Evolutionary conservation across 2,113 vertebrate species (phyloP).

Genomic region (Psittacara wagleri): DNA sequence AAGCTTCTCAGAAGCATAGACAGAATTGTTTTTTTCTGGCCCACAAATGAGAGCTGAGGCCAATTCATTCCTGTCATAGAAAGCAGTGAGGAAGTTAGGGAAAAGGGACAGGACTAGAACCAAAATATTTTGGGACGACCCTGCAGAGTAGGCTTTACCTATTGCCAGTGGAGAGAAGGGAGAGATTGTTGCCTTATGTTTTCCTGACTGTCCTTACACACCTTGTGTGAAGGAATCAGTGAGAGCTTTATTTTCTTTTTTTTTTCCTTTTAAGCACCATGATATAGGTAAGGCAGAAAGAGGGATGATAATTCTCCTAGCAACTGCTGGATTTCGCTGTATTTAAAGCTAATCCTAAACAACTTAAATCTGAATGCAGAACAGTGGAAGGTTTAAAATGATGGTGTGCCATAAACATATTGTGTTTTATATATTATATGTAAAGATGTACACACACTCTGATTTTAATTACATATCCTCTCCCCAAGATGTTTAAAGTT

Average conservation of each 20-base stretch:
- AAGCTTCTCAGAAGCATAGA: not conserved
- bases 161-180: not conserved
- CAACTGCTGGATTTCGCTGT: not conserved
- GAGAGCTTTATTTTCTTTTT: not conserved
- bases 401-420: not conserved
- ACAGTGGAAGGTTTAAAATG: not conserved
- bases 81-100: not conserved
- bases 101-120: not conserved
- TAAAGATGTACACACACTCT: fast-evolving
- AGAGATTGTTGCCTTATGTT: not conserved
- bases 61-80: not conserved
- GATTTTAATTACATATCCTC: not conserved
- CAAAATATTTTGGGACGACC: not conserved
- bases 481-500: fast-evolving
- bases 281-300: not conserved
- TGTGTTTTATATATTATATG: not conserved
- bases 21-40: not conserved
- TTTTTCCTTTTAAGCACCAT: not conserved
- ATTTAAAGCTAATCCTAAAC: not conserved
- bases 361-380: not conserved
- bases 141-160: not conserved
- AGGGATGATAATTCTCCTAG: not conserved
- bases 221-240: not conserved
- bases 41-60: not conserved
- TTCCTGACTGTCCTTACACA: not conserved